Evolutionary conservation across 2,797 vertebrate species (phyloP).

Genomic region (Bovichtus diacanthus): DNA sequence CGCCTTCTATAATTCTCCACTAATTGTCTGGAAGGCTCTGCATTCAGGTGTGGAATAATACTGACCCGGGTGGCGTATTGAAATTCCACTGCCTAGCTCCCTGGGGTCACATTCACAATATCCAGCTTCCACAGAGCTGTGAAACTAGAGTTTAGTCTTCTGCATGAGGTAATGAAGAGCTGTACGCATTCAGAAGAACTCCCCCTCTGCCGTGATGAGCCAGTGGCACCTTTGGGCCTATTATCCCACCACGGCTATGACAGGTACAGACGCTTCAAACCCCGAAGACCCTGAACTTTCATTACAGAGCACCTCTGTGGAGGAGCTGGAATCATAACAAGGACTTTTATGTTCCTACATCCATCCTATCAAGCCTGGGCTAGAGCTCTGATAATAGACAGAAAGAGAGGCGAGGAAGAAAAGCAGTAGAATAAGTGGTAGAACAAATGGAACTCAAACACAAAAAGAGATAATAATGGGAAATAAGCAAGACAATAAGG

Average conservation of each 20-base stretch:
- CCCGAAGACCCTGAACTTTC: slow-evolving; percentile 73
- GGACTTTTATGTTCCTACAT: slow-evolving; percentile 73
- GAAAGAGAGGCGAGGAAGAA: not conserved
- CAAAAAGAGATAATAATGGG: slow-evolving; percentile 42
- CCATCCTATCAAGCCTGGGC: slow-evolving; percentile 52
- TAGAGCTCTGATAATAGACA: slow-evolving; percentile 49
- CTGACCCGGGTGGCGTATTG: slow-evolving; percentile 70
- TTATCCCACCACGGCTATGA: slow-evolving; percentile 71
- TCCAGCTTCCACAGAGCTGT: slow-evolving; percentile 63
- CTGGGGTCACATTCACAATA: slow-evolving; percentile 76
- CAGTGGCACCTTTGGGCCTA: slow-evolving; percentile 77
- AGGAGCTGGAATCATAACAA: slow-evolving; percentile 73
- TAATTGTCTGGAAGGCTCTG: slow-evolving; percentile 84
- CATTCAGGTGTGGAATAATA: slow-evolving; percentile 83
- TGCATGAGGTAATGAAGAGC: slow-evolving; percentile 77
- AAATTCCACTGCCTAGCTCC: slow-evolving; percentile 75
- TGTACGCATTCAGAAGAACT: slow-evolving; percentile 61
- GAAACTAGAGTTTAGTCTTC: slow-evolving; percentile 73
- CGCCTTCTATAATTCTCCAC: slow-evolving; percentile 79
- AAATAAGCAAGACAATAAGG: slow-evolving; percentile 57
- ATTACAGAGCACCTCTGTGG: slow-evolving; percentile 66
- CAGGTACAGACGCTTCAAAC: slow-evolving; percentile 68
- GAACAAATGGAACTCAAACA: slow-evolving; percentile 49
- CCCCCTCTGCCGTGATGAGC: slow-evolving; percentile 61
- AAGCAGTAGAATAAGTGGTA: slow-evolving; percentile 8